Evolutionary conservation across 2,113 vertebrate genomes (phyloP), one percentile per base, ranked within the genome.

Genomic region (Donacobius atricapilla): DNA sequence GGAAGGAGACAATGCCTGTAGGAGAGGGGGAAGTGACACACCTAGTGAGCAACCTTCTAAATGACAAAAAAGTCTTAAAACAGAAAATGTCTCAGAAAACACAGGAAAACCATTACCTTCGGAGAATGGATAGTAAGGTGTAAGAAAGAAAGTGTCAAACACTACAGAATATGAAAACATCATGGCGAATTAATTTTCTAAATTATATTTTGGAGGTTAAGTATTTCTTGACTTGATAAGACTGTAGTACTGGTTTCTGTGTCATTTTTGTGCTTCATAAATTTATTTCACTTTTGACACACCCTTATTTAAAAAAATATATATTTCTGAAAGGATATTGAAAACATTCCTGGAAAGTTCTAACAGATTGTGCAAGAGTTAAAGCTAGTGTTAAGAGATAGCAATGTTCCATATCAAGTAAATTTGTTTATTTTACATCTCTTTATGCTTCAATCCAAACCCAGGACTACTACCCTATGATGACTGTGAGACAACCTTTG

Each of bases 61-160:
- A 50, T 79, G 81, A 88, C 66, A 76, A 89, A 92, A 95, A 76
- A 73, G 40, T 69, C 79, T 94, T 91, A 92, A 92, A 97, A 48
- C 61, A 80, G 65, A 95, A 85, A 87, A 93, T 66, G 90, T 44
- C 60, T 97, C 76, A 24, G 84, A 91, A 96, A 89, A 61, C 28
- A 23, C 51, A 61, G 58, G 7, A 39, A 90, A 93, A 85, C 53
- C 86, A 75, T 73, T 82, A 70, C 68, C 53, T 80, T 25, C 30
- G 27, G 47, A 39, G 47, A 58, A 50, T 33, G 25, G 20, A 42
- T 40, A 73, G 60, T 13, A 65, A 84, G 50, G 15, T 61, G 8
- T 40, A 54, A 71, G 88, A 76, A 78, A 87, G 47, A 92, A 94
- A 90, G 44, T 73, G 23, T 83, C 45, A 94, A 90, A 79, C 68